Conservation (phyloP, 2,797 vertebrate genomes). For the Dicrostonyx torquatus region DNA sequence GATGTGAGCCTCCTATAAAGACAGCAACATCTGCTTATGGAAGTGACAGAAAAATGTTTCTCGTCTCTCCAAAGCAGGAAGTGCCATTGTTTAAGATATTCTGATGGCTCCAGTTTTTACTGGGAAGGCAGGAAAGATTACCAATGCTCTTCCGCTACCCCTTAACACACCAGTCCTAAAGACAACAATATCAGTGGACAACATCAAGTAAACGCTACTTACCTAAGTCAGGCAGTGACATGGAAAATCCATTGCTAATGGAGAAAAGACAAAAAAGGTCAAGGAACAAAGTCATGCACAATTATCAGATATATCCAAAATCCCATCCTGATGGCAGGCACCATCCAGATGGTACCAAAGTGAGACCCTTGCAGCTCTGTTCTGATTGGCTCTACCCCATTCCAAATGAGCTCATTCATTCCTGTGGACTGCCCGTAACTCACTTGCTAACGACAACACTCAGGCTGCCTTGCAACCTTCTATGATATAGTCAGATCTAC, state of each 20-base stretch:
- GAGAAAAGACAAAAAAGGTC: conserved; percentile 61
- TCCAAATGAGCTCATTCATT: neutral
- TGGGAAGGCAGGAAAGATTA: neutral
- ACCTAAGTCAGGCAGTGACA: conserved; percentile 85
- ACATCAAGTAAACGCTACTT: conserved; percentile 67
- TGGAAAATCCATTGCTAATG: conserved; percentile 82
- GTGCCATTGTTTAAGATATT: neutral
- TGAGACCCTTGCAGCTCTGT: neutral
- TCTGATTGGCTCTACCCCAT: neutral
- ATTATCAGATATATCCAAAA: neutral
- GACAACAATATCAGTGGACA: neutral
- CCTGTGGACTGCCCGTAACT: neutral
- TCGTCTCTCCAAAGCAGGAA: neutral
- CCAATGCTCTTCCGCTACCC: neutral
- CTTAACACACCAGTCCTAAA: neutral
- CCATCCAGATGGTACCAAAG: neutral
- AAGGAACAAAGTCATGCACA: neutral
- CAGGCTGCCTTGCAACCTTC: neutral
- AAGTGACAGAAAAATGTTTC: neutral
- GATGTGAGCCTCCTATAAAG: neutral
- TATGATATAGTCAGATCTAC: neutral
- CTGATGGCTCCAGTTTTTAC: conserved; percentile 10
- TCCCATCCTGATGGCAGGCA: neutral
- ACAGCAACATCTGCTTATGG: neutral
- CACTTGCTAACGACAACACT: neutral